Evolutionary conservation across 2,888 invertebrate species (phyloP).

Genomic region (Catocala sponsa): DNA sequence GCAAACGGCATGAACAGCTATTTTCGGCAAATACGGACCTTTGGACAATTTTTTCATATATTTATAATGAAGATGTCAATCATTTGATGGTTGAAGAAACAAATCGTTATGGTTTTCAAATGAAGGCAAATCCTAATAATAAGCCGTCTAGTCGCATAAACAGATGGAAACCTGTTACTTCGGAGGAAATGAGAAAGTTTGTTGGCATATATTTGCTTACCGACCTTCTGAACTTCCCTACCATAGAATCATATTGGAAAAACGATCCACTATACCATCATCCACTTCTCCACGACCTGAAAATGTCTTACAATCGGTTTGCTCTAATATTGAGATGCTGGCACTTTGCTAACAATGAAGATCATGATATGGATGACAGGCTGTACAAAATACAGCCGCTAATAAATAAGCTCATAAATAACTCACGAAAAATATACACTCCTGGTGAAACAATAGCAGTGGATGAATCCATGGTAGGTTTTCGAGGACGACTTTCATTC

Average conservation of each 20-base stretch:
- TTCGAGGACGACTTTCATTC: constrained; percentile 27
- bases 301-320: constrained; percentile 33
- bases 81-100: not conserved
- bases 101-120: constrained; percentile 1
- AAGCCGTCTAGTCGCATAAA: constrained; percentile 7
- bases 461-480: constrained; percentile 39
- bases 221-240: constrained; percentile 25
- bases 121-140: constrained; percentile 4
- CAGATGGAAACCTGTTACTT: constrained; percentile 2
- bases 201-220: constrained; percentile 24
- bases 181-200: constrained; percentile 8
- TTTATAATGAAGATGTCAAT: not conserved
- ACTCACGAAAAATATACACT: constrained; percentile 24
- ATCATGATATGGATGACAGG: constrained; percentile 20
- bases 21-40: constrained; percentile 4
- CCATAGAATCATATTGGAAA: constrained; percentile 36
- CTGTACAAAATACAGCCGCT: constrained; percentile 29
- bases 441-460: constrained; percentile 27
- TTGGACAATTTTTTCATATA: constrained; percentile 1
- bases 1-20: not conserved
- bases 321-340: constrained; percentile 27
- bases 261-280: constrained; percentile 31
- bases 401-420: constrained; percentile 23
- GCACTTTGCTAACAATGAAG: constrained; percentile 29
- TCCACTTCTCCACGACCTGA: constrained; percentile 30